These are phyloP conservation scores for Nomada flava DNA, from an alignment of 2,888 invertebrate species.

Conservation along the genomic window DNA sequence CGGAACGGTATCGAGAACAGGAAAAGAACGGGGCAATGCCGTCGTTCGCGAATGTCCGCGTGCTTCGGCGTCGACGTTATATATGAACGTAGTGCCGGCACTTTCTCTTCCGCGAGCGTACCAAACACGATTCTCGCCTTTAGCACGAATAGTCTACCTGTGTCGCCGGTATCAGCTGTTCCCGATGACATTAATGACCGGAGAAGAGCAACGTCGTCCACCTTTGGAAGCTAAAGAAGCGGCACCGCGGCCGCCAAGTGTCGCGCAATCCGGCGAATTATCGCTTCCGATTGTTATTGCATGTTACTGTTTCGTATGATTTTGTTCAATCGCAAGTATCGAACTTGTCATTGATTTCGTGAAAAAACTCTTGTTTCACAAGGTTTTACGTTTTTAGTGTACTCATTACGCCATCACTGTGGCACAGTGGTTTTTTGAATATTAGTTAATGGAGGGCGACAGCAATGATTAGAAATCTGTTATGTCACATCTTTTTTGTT, in stretches of 20 bases:
- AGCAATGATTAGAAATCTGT: too few relatives aligned
- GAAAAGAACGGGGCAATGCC: constrained; percentile 38
- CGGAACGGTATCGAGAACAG: constrained; percentile 50
- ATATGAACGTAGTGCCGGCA: constrained; percentile 36
- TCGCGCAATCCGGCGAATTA: neutral
- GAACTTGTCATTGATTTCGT: too few relatives aligned
- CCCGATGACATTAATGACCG: constrained; percentile 58
- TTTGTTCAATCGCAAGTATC: too few relatives aligned
- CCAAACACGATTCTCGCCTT: constrained; percentile 44
- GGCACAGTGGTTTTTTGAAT: too few relatives aligned
- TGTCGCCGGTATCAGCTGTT: constrained; percentile 58
- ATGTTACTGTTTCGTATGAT: too few relatives aligned
- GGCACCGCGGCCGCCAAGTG: neutral
- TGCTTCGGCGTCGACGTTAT: constrained; percentile 42
- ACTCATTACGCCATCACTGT: too few relatives aligned
- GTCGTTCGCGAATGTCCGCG: constrained; percentile 43
- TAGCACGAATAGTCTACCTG: constrained; percentile 43
- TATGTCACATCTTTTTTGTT: too few relatives aligned
- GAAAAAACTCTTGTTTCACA: too few relatives aligned
- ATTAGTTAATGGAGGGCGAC: too few relatives aligned
- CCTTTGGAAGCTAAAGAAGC: neutral
- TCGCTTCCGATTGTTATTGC: too few relatives aligned
- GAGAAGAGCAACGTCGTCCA: constrained; percentile 28
- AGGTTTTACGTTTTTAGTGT: too few relatives aligned
- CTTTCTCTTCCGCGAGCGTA: constrained; percentile 66